These are phyloP conservation scores for Morpho achilles DNA, from an alignment of 2,888 invertebrate genomes.

Conservation along the genomic window DNA sequence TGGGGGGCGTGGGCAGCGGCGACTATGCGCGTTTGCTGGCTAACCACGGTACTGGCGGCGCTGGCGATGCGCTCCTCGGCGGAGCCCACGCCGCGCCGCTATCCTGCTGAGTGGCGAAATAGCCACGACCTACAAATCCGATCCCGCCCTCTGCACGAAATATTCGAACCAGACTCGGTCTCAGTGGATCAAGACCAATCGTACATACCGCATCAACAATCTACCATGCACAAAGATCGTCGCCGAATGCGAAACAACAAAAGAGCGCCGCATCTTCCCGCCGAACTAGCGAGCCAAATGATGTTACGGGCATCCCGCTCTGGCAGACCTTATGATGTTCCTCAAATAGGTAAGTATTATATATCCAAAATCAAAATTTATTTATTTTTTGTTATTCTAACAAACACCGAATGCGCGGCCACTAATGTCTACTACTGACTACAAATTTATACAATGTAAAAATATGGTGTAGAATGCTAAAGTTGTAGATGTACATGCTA, in stretches of 20 bases:
- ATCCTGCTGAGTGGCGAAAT: slow-evolving; percentile 53
- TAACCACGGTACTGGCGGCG: slow-evolving; percentile 64
- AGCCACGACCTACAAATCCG: slow-evolving; percentile 48
- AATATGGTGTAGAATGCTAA: too few relatives aligned
- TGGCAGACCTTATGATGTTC: slow-evolving; percentile 89
- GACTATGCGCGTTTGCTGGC: slow-evolving; percentile 69
- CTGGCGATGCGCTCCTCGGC: slow-evolving; percentile 63
- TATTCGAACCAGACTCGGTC: slow-evolving; percentile 59
- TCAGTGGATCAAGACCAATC: slow-evolving; percentile 34
- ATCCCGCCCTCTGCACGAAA: slow-evolving; percentile 58
- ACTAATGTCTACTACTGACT: too few relatives aligned
- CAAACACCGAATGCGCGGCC: too few relatives aligned
- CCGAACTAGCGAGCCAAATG: slow-evolving; percentile 85
- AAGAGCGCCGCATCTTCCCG: slow-evolving; percentile 64
- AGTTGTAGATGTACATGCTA: too few relatives aligned
- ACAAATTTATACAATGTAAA: too few relatives aligned
- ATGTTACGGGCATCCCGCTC: slow-evolving; percentile 88
- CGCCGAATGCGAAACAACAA: slow-evolving; percentile 58
- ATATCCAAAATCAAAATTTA: background rate
- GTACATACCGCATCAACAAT: slow-evolving; percentile 41
- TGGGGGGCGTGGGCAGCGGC: slow-evolving; percentile 54
- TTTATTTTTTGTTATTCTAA: background rate
- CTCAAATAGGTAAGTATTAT: slow-evolving; percentile 86
- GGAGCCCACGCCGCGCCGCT: slow-evolving; percentile 60
- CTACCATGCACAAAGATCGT: slow-evolving; percentile 48